Evolutionary conservation across 2,797 vertebrate species (phyloP), one percentile per base, ranked within the genome.

Genomic region (Corythornis leucogaster): DNA sequence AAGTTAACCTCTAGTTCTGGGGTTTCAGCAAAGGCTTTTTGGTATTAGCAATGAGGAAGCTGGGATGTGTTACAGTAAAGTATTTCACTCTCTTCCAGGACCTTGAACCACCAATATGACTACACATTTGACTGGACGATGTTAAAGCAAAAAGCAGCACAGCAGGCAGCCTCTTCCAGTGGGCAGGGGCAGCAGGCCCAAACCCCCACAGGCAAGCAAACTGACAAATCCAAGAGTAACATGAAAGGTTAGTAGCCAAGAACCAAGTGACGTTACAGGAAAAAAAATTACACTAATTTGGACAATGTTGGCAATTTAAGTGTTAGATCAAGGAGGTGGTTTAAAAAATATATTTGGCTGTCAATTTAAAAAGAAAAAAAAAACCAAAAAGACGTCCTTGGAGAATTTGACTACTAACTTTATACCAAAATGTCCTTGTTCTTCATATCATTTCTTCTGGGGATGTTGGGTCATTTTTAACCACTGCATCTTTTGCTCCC

Each of bases 221-320:
- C 99, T 99, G 99, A 99, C 99, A 99, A 99, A 99, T 98, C 99
- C 99, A 99, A 99, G 99, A 99, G 99, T 99, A 99, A 99, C 99
- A 99, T 99, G 99, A 99, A 99, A 99, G 99, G 99, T 99, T 99
- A 99, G 99, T 99, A 99, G 99, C 99, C 99, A 99, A 99, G 98
- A 99, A 98, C 99, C 99, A 99, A 99, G 99, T 98, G 99, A 99
- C 99, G 99, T 99, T 99, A 96, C 94, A 97, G 97, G 97, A 98
- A 97, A 96, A 96, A 90, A 97, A 97, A 97, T 98, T 98, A 98
- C 92, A 93, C 97, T 95, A 97, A 98, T 97, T 98, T 98, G 98
- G 98, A 96, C 91, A 81, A 96, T 96, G 92, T 95, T 25, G 13
- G 93, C 97, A 89, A 97, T 97, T 97, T 96, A 95, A 97, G 97